These are phyloP conservation scores for Botia kubotai DNA, from an alignment of 2,797 vertebrate genomes.

Conservation along the genomic window DNA sequence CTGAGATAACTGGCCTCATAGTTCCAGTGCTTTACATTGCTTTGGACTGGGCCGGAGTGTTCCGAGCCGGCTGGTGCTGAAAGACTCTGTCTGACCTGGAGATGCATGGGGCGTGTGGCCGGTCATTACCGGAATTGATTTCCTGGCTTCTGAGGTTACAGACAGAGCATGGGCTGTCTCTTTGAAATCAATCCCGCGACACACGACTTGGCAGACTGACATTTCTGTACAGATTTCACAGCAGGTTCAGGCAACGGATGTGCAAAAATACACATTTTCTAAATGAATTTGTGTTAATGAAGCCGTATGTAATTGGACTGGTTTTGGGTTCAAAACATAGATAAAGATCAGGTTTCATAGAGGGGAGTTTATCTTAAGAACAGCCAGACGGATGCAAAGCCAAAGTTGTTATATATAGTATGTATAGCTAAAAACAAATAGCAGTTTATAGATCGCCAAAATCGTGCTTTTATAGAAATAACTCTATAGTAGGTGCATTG, in stretches of 20 bases:
- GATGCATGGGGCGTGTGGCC: constrained; percentile 68
- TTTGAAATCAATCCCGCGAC: constrained; percentile 84
- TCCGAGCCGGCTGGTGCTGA: constrained; percentile 73
- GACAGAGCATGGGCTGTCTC: constrained; percentile 69
- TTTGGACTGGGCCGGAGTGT: constrained; percentile 54
- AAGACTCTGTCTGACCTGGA: constrained; percentile 80
- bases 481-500: too few relatives aligned
- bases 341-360: neutral
- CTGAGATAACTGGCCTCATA: constrained; percentile 53
- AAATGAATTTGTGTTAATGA: neutral
- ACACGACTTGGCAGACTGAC: constrained; percentile 82
- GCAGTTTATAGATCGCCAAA: neutral
- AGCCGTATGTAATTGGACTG: too few relatives aligned
- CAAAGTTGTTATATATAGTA: neutral
- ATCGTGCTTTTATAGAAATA: too few relatives aligned
- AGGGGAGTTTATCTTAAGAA: neutral
- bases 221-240: constrained; percentile 78
- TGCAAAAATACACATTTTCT: neutral
- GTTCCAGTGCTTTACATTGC: constrained; percentile 48
- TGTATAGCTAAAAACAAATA: neutral
- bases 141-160: constrained; percentile 78
- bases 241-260: constrained; percentile 50
- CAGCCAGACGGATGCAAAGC: neutral
- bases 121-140: constrained; percentile 81
- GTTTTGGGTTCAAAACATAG: neutral